Conservation (phyloP, 2,888 invertebrate species). For the Campopleginae sp. region DNA sequence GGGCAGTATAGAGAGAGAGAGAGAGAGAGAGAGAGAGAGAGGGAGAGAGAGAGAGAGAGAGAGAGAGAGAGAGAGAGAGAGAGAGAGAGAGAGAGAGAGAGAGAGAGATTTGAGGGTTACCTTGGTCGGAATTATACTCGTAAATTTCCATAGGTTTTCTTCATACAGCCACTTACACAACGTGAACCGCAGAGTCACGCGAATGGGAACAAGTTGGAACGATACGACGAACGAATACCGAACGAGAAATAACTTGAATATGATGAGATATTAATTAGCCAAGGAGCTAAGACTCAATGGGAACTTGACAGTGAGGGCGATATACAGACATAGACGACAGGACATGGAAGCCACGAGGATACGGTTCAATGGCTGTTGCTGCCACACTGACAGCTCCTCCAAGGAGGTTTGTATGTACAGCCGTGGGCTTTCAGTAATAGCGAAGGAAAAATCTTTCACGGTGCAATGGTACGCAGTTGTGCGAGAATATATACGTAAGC, state of each 20-base stretch:
- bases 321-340: background rate
- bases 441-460: constrained; percentile 59
- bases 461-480: constrained; percentile 50
- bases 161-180: constrained; percentile 5
- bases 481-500: constrained; percentile 33
- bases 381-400: constrained; percentile 23
- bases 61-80: constrained; percentile 35
- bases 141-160: constrained; percentile 63
- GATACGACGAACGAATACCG: constrained; percentile 7
- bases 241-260: constrained; percentile 50
- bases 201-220: constrained; percentile 11
- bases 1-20: constrained; percentile 30
- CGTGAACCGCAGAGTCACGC: constrained; percentile 1
- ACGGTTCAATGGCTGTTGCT: constrained; percentile 18
- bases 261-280: constrained; percentile 64
- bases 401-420: constrained; percentile 40
- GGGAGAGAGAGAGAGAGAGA: constrained; percentile 7
- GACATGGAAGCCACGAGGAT: background rate
- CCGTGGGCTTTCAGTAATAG: constrained; percentile 54
- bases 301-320: background rate
- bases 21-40: constrained; percentile 19
- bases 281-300: constrained; percentile 46
- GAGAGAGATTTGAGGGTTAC: constrained; percentile 67
- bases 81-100: background rate
- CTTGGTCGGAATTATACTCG: constrained; percentile 66